Base-by-base conservation (phyloP, 2,888 invertebrate genomes). In the Acleris sparsana region DNA sequence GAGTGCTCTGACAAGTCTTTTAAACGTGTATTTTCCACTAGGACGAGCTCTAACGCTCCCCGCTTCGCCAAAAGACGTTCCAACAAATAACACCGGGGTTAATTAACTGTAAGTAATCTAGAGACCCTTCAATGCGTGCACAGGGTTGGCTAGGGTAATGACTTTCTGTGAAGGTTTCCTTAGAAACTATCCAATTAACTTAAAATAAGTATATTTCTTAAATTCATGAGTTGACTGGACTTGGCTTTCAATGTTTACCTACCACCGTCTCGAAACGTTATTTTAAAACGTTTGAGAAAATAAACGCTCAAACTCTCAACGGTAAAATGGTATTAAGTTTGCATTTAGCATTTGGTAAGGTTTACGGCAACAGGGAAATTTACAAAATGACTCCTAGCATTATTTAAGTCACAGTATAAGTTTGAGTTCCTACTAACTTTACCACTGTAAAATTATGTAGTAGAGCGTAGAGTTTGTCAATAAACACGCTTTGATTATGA, bases 21-120 rank as follows among this genome's bases (percentile, higher is more conserved):
- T 55, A 55, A 55, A 53, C 39, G 16, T 6, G 9, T 20, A 33
- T 43, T 53, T 59, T 64, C 58, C 59, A 39, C 33, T 5, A 3
- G 48, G 46, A 22, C 16, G 33, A 33, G 20, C 46, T 1, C 25
- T 6, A 25, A 25, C 7, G 39, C 20, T 56, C 56, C 17, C 11
- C 29, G 33, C 53, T 39, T 16, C 39, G 33, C 44, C 7, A n/a
- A 60, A 60, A 65, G 63, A 58, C 52, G 52, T 53, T 44, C 51
- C 44, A 49, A 9, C 57, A 49, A 53, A 62, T 48, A 55, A 55
- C 49, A 56, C 25, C n/a, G 46, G 56, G 51, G 49, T 60, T 66
- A 61, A 66, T 66, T 66, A 66, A 61, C 55, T 51, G 49, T 29
- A 49, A 59, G 64, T 51, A 33, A 58, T 61, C 48, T 46, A 46